phyloP scores from a whole-genome alignment of 2,797 vertebrate genomes.

The Propithecus deckenii region DNA sequence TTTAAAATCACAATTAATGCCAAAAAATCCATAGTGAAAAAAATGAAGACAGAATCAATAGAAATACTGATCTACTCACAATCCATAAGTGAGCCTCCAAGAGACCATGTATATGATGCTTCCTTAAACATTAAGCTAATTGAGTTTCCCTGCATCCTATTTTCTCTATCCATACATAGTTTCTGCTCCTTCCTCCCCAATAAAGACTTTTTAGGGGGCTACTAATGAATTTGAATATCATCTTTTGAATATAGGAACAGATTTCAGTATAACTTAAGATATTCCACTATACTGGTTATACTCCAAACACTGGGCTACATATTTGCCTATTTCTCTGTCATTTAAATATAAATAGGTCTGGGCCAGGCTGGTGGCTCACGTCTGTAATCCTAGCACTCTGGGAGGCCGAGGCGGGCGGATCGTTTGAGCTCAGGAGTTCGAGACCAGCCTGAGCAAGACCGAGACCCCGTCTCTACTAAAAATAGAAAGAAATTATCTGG shows the following conservation, averaged over 20 bases:
- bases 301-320: not conserved
- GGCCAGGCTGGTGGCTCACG: too few relatives aligned
- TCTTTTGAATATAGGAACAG: not conserved
- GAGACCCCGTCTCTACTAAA: too few relatives aligned
- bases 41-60: not conserved
- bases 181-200: not conserved
- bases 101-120: not conserved
- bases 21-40: not conserved
- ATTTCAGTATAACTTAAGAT: slow-evolving; percentile 29
- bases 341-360: slow-evolving; percentile 42
- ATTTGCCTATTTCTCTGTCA: slow-evolving; percentile 34
- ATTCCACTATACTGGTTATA: not conserved
- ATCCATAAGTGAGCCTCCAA: not conserved
- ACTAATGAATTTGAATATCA: not conserved
- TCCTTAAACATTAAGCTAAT: not conserved
- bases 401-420: too few relatives aligned
- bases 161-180: not conserved
- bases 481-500: too few relatives aligned
- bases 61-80: not conserved
- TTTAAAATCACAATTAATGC: slow-evolving; percentile 14
- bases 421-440: too few relatives aligned
- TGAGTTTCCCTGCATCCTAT: not conserved
- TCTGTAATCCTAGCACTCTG: too few relatives aligned
- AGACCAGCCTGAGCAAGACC: too few relatives aligned
- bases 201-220: not conserved